Base-by-base conservation (phyloP, 2,888 invertebrate species). In the Pachydiplax longipennis region DNA sequence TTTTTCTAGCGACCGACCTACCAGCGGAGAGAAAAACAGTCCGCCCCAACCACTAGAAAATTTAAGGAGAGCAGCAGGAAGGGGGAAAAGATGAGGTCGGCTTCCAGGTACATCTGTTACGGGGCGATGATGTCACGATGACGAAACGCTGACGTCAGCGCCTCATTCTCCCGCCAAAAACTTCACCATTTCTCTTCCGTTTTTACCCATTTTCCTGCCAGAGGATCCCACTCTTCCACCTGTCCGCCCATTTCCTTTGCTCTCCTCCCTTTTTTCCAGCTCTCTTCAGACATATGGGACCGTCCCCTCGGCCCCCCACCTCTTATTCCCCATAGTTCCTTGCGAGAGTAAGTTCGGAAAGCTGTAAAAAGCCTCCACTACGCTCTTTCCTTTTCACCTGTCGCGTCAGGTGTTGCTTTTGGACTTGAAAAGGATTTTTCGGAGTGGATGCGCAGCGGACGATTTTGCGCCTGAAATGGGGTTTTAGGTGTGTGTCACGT, bases 121-220 rank as follows among this genome's bases (percentile, higher is more conserved):
- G 58, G 82, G 12, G 35, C 25, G 87, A 61, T 87, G 87, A 87
- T 61, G 87, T 87, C 87, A 87, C 87, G 87, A 61, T 87, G 87
- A 87, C 87, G 61, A 37, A 87, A 61, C 65, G 18, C 61, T 87
- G 87, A 87, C 87, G 87, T 87, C 87, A 87, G n/a, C 61, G 87
- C 8, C 65, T 35, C 31, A n/a, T 1, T 65, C 73, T 73, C 73
- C 73, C 73, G 73, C 73, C 73, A 73, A 73, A 65, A 73, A 73
- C 65, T 65, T n/a, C 65, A 65, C 25, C 31, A 73, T 87, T 87
- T 65, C 37, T 61, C 35, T 58, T 53, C 58, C 73, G 25, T 31
- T 31, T 31, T 31, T 73, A 25, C 73, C 31, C 73, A 31, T 31
- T 48, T 83, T 53, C 58, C 83, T 35, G 58, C 35, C 58, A 4